phyloP scores from a whole-genome alignment of 2,797 vertebrate genomes.

The Malurus leucopterus region DNA sequence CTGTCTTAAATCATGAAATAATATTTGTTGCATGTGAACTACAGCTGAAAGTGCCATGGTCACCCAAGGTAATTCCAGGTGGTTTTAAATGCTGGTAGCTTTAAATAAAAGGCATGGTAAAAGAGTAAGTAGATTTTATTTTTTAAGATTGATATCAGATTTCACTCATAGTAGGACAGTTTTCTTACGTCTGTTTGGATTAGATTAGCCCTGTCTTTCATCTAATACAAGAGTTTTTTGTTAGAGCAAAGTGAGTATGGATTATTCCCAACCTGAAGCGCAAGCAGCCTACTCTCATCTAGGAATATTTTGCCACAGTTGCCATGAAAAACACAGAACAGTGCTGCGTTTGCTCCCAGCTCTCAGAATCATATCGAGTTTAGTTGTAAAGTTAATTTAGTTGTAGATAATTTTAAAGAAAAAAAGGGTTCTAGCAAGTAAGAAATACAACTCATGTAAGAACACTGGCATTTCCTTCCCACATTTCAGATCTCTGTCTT shows the following conservation, averaged over 20 bases:
- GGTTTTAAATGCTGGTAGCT: not conserved
- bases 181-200: not conserved
- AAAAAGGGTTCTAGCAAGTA: not conserved
- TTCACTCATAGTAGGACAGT: not conserved
- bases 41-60: not conserved
- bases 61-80: not conserved
- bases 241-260: not conserved
- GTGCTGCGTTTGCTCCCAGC: not conserved
- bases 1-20: not conserved
- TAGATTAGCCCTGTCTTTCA: not conserved
- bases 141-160: not conserved
- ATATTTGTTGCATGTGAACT: not conserved
- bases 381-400: not conserved
- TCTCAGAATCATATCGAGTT: not conserved
- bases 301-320: not conserved
- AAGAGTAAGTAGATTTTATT: not conserved
- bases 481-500: not conserved
- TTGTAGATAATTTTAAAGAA: not conserved
- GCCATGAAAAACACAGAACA: not conserved
- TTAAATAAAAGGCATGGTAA: not conserved
- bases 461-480: not conserved
- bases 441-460: not conserved
- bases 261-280: not conserved
- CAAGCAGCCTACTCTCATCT: not conserved
- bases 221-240: not conserved